These are phyloP conservation scores for Laterallus jamaicensis DNA, from an alignment of 2,113 vertebrate genomes.

Conservation along the genomic window DNA sequence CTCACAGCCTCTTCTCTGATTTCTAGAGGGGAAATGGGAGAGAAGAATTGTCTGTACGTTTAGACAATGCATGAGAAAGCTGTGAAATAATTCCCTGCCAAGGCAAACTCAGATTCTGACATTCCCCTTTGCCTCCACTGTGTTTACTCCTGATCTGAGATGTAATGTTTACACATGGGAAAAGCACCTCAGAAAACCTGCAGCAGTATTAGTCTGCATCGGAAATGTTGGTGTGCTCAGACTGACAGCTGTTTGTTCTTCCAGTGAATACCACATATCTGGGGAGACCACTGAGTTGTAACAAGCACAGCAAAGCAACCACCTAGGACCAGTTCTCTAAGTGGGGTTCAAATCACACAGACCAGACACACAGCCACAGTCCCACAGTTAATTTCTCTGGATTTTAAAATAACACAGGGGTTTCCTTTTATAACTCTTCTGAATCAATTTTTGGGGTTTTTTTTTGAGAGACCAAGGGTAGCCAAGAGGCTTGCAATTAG, in stretches of 20 bases:
- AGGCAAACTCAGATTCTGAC: background rate
- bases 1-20: background rate
- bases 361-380: rapidly evolving
- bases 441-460: background rate
- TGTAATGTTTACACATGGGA: background rate
- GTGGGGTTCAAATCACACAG: background rate
- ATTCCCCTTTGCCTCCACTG: background rate
- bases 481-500: background rate
- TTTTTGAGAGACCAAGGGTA: background rate
- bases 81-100: constrained; percentile 29
- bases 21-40: background rate
- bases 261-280: background rate
- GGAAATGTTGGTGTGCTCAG: background rate
- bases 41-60: background rate
- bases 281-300: background rate
- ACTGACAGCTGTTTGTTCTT: background rate
- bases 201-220: background rate
- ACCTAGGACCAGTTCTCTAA: background rate
- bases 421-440: background rate
- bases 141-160: constrained; percentile 5
- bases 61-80: constrained; percentile 15
- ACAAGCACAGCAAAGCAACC: background rate
- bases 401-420: background rate
- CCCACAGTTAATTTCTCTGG: background rate
- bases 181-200: background rate